These are phyloP conservation scores for Tympanoctomys barrerae DNA, from an alignment of 2,797 vertebrate genomes.

Conservation along the genomic window DNA sequence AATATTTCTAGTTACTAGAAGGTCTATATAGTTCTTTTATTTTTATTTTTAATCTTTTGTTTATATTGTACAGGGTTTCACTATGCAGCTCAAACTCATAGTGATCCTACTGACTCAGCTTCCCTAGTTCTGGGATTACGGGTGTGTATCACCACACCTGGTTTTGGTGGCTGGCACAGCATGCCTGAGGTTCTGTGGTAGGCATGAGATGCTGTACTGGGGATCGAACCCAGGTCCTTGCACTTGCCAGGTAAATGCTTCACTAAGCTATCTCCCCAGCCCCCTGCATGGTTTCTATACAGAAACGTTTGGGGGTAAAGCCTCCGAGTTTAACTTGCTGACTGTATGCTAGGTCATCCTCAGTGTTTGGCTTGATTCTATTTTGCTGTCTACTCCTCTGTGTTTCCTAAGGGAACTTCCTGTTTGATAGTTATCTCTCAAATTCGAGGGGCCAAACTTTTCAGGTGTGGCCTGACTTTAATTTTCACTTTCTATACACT, in stretches of 20 bases:
- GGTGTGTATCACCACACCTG: too few relatives aligned
- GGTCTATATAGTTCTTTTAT: not conserved
- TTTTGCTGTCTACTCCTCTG: not conserved
- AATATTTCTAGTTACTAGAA: not conserved
- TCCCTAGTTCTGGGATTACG: too few relatives aligned
- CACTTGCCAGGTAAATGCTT: too few relatives aligned
- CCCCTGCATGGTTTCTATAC: not conserved
- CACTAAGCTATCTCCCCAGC: too few relatives aligned
- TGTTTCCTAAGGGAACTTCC: not conserved
- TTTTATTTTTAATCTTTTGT: too few relatives aligned
- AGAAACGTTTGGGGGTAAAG: not conserved
- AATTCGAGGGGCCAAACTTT: constrained; percentile 18
- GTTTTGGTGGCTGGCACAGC: too few relatives aligned
- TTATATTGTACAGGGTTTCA: too few relatives aligned
- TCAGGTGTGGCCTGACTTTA: not conserved
- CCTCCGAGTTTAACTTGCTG: not conserved
- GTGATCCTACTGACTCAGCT: too few relatives aligned
- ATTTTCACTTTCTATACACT: constrained; percentile 50
- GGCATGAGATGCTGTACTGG: too few relatives aligned
- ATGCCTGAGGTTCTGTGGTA: too few relatives aligned
- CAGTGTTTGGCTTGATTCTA: not conserved
- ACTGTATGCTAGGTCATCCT: not conserved
- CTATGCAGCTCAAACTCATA: too few relatives aligned
- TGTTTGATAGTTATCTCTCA: not conserved
- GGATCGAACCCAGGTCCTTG: too few relatives aligned